Base-by-base conservation (phyloP, 2,113 vertebrate species). In the Prunella fulvescens region DNA sequence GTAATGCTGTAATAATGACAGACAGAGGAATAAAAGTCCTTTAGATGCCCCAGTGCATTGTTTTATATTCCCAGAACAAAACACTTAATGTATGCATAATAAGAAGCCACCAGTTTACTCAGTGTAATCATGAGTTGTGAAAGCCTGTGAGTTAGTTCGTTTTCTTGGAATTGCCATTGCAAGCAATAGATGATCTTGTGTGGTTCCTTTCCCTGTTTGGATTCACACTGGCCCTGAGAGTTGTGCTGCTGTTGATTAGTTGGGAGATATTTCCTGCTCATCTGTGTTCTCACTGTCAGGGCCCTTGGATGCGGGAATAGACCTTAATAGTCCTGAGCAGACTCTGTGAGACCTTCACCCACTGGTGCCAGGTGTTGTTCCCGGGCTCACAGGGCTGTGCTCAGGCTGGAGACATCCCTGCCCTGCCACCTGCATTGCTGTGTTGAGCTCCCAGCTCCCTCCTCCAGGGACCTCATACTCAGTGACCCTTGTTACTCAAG, bases 41-140 rank as follows among this genome's bases (percentile, higher is more conserved):
- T 80, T 54, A 88, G 53, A n/a, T 86, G 62, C 53, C 44, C 67
- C 62, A n/a, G 22, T 56, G 67, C 58, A 13, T 62, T 78, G 70
- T 79, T 94, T 85, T 76, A 19, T 79, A 64, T 78, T 95, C 69
- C 65, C 77, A 74, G 91, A 81, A 89, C 42, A 88, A 86, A 88
- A 51, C 71, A 51, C 69, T 64, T 72, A 11, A 22, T 61, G 56
- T 70, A 70, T 93, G 65, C 85, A 74, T 91, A 80, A 56, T 81
- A 50, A 89, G 73, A 86, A 91, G 60, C 25, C 51, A 66, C 70
- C 61, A 48, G 37, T 92, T 86, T 60, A 73, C 71, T 82, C 57
- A 23, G 62, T 80, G 80, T 69, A 74, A 81, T 74, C 29, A 15
- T 33, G 79, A 83, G 66, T 69, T 86, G 62, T 90, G 80, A 80